These are phyloP conservation scores for Chaetura pelagica DNA, from an alignment of 2,113 vertebrate species.

Conservation along the genomic window DNA sequence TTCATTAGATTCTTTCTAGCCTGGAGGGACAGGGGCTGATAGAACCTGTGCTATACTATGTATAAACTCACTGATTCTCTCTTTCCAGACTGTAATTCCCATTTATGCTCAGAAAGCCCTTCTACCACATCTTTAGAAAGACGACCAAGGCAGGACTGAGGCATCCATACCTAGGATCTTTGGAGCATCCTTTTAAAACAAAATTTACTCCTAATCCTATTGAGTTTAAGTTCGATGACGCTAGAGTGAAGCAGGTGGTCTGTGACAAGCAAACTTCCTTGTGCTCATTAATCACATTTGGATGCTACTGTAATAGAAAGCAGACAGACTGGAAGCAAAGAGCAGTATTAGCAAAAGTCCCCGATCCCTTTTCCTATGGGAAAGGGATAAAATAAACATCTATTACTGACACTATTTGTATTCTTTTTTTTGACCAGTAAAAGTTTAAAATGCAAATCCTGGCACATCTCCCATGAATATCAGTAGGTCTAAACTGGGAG, in stretches of 20 bases:
- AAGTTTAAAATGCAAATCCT: constrained; percentile 24
- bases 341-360: not conserved
- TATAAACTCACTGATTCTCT: not conserved
- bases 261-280: not conserved
- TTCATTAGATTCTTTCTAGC: not conserved
- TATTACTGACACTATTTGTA: not conserved
- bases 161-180: not conserved
- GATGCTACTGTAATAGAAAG: not conserved
- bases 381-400: constrained; percentile 21
- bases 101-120: not conserved
- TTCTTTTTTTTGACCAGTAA: not conserved
- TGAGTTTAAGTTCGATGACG: not conserved
- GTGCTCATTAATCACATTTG: not conserved
- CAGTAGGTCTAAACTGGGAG: not conserved
- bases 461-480: not conserved
- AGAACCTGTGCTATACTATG: not conserved
- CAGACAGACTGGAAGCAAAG: not conserved
- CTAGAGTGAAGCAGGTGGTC: not conserved
- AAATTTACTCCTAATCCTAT: not conserved
- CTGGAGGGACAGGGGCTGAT: not conserved
- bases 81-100: not conserved
- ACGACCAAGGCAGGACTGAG: not conserved
- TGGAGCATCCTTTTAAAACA: not conserved
- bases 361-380: not conserved
- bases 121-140: not conserved